phyloP scores from a whole-genome alignment of 2,888 invertebrate species.

The Eupsilia transversa region DNA sequence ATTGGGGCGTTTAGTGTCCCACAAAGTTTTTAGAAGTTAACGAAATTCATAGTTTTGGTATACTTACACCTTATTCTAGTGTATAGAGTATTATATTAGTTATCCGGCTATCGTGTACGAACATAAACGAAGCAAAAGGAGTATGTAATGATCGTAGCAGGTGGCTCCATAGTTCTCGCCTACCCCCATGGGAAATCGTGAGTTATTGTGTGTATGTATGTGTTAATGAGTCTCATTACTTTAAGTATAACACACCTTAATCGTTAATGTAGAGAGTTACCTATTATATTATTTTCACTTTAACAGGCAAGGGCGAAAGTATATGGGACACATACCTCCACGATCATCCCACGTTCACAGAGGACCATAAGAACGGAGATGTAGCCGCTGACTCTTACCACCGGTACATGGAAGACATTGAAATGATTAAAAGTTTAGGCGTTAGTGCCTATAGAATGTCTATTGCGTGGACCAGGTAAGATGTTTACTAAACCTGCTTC shows the following conservation, averaged over 20 bases:
- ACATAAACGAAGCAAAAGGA: too few species aligned
- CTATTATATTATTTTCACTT: too few species aligned
- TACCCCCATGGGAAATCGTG: background rate
- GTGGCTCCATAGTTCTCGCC: background rate
- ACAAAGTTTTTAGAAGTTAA: too few species aligned
- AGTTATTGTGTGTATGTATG: too few species aligned
- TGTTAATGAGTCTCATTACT: too few species aligned
- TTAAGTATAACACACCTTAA: background rate
- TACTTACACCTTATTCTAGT: too few species aligned
- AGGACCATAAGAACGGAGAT: slow-evolving; percentile 91
- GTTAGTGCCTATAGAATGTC: slow-evolving; percentile 23
- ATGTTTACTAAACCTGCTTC: background rate
- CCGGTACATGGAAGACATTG: slow-evolving; percentile 91
- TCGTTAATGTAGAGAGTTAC: slow-evolving; percentile 67
- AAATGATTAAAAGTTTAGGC: slow-evolving; percentile 87
- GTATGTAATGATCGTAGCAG: background rate
- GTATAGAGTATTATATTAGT: too few species aligned
- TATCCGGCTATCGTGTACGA: too few species aligned
- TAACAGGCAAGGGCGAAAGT: slow-evolving; percentile 91
- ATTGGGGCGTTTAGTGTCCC: background rate
- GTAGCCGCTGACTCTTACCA: slow-evolving; percentile 93
- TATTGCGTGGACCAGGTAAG: slow-evolving; percentile 27
- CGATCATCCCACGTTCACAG: slow-evolving; percentile 86
- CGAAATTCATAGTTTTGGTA: background rate
- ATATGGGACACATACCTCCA: slow-evolving; percentile 91